These are phyloP conservation scores for Pristionchus maxplancki DNA, from an alignment of 2,888 invertebrate species.

Conservation along the genomic window DNA sequence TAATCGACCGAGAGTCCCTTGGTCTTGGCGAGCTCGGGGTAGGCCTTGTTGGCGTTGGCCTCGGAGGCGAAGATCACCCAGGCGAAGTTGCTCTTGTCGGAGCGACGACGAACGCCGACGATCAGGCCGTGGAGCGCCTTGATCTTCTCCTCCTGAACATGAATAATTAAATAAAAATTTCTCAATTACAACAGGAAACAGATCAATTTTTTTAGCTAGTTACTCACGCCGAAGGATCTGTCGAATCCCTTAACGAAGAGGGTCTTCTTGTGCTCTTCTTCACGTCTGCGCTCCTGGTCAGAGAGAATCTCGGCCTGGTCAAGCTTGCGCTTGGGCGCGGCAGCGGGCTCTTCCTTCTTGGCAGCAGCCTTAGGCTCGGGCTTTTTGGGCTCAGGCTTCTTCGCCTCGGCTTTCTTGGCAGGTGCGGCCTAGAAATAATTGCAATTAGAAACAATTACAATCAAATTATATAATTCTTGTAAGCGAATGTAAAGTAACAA, in stretches of 20 bases:
- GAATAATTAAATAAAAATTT: neutral
- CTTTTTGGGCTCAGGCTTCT: conserved; percentile 38
- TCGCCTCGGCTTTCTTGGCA: conserved; percentile 50
- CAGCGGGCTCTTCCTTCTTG: conserved; percentile 41
- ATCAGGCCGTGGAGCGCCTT: conserved; percentile 55
- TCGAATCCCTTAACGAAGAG: conserved; percentile 69
- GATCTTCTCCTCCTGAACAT: conserved; percentile 51
- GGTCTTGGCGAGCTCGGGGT: conserved; percentile 56
- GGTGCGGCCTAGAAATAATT: conserved; percentile 5
- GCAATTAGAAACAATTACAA: too few relatives aligned
- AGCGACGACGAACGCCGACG: conserved; percentile 63
- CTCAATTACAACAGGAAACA: too few relatives aligned
- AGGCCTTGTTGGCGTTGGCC: conserved; percentile 54
- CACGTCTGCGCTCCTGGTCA: conserved; percentile 67
- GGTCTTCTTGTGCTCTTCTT: conserved; percentile 64
- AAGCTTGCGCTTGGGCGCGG: conserved; percentile 50
- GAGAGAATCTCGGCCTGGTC: conserved; percentile 51
- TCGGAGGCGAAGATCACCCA: conserved; percentile 67
- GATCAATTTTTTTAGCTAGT: too few relatives aligned
- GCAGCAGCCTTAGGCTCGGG: conserved; percentile 29
- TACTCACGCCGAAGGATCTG: conserved; percentile 48
- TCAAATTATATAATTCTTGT: too few relatives aligned
- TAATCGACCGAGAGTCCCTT: conserved; percentile 63
- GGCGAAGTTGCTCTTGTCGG: conserved; percentile 57
- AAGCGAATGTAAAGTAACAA: too few relatives aligned